Evolutionary conservation across 2,113 vertebrate species (phyloP), one percentile per base, ranked within the genome.

Genomic region (Sylvietta virens): DNA sequence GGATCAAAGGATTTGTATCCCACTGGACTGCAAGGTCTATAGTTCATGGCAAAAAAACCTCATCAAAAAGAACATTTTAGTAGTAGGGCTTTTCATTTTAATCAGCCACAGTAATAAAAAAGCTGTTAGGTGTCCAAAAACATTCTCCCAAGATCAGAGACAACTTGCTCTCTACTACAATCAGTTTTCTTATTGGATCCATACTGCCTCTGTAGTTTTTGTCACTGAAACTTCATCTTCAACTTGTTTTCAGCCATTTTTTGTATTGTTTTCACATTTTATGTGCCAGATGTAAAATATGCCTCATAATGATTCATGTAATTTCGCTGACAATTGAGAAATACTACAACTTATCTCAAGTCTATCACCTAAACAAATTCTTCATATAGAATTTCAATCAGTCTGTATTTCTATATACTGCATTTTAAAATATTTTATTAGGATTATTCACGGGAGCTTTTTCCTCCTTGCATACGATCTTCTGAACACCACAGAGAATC

Each of bases 51-150:
- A 97, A 97, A 98, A 98, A 98, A 98, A 97, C 90, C 97, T 98
- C 98, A 98, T 98, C 98, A 98, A 98, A 98, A 98, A 98, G 97
- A 98, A 97, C 98, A 97, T 97, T 98, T 98, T 97, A 97, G 97
- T 98, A 94, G 48, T 96, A 97, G 96, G 94, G 96, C 97, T 98
- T 98, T 98, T 98, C 97, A 98, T 98, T 98, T 98, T 98, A 98
- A 98, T 98, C 98, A 98, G 95, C 97, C 95, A 71, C 92, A 97
- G 97, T 97, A 98, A 98, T 98, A 98, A 98, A 98, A 98, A 97
- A 97, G 96, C 97, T 97, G 97, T 98, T 98, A 98, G 98, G 97
- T 98, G 98, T 98, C 98, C 97, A 98, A 97, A 98, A 98, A 98
- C 98, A 97, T 98, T 98, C 98, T 97, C 92, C 94, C 93, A 97